Conservation (phyloP, 2,888 invertebrate species). For the Lagria hirta region DNA sequence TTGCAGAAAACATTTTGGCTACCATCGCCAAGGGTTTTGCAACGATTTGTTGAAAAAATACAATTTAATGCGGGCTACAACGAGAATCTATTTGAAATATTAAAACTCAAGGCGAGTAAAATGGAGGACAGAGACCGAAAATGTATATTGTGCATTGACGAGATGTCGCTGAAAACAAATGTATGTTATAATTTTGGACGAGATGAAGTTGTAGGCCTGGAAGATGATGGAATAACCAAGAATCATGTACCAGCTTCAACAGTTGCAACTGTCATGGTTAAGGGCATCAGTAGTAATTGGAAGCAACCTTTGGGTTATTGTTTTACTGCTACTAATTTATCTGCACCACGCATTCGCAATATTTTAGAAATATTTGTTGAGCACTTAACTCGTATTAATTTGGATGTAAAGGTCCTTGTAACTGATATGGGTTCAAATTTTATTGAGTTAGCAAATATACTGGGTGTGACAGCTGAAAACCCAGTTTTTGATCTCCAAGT, state of each 20-base stretch:
- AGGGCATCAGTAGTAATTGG: constrained; percentile 21
- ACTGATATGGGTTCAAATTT: constrained; percentile 16
- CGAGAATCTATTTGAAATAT: constrained; percentile 7
- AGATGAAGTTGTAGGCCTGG: constrained; percentile 25
- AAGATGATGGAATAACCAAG: constrained; percentile 14
- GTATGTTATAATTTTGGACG: constrained; percentile 23
- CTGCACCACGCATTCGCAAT: constrained; percentile 7
- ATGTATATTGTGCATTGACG: constrained; percentile 20
- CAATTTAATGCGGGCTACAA: constrained; percentile 11
- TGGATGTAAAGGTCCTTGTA: constrained; percentile 14
- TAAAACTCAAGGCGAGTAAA: constrained; percentile 13
- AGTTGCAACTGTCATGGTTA: constrained; percentile 16
- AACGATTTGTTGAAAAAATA: constrained; percentile 8
- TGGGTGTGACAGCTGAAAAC: constrained; percentile 6
- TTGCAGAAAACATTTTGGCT: constrained; percentile 11
- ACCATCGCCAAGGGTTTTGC: constrained; percentile 6
- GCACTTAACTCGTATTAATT: constrained; percentile 11
- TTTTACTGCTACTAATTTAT: constrained; percentile 11
- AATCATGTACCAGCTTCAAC: constrained; percentile 8
- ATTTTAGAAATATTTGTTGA: constrained; percentile 10
- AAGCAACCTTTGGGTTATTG: constrained; percentile 24
- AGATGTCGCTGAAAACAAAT: constrained; percentile 23
- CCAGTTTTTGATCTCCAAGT: constrained; percentile 2
- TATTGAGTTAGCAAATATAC: constrained; percentile 8
- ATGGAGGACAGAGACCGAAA: constrained; percentile 5